Base-by-base conservation (phyloP, 2,888 invertebrate species). In the Shargacucullia verbasci region DNA sequence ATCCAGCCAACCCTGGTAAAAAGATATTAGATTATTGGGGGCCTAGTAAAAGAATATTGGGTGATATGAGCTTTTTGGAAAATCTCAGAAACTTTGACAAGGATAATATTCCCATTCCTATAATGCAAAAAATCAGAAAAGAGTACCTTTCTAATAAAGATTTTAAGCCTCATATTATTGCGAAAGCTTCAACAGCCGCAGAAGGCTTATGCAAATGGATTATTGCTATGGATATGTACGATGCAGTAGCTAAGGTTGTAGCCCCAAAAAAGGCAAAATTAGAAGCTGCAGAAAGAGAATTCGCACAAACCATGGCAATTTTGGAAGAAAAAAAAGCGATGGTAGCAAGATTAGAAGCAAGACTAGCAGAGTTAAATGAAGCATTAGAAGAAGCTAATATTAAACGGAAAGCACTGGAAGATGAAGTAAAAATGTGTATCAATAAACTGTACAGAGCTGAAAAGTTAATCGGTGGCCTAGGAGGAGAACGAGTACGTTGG, bases 121-220 rank as follows among this genome's bases (percentile, higher is more conserved):
- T 95, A 10, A 97, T 98, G 96, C 93, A 95, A 73, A 96, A 96
- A 87, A 96, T 97, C 69, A 92, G 97, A 67, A 96, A 96, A 81
- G 97, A 97, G 78, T 97, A 96, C 86, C 88, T 97, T 31, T 95
- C 95, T 0, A 95, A 98, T 82, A 96, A 96, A 80, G 96, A 97
- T 78, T 98, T 98, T 84, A 96, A 97, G 73, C 97, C 98, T 1
- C 93, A 95, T 59, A 95, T 97, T 53, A 97, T 98, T 52, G 97
- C 97, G 11, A 97, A 98, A 88, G 98, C 98, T 0, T 99, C 99
- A 0, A 96, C 98, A 67, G 99, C 99, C 2, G 99, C 99, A 15
- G 98, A 99, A 92, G 99, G 98, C 48, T 92, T 98, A 37, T 98
- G 98, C 85, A 97, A 97, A 84, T 98, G 98, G 98, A 97, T 98